Evolutionary conservation across 2,113 vertebrate genomes (phyloP).

Genomic region (Syrmaticus mikado): DNA sequence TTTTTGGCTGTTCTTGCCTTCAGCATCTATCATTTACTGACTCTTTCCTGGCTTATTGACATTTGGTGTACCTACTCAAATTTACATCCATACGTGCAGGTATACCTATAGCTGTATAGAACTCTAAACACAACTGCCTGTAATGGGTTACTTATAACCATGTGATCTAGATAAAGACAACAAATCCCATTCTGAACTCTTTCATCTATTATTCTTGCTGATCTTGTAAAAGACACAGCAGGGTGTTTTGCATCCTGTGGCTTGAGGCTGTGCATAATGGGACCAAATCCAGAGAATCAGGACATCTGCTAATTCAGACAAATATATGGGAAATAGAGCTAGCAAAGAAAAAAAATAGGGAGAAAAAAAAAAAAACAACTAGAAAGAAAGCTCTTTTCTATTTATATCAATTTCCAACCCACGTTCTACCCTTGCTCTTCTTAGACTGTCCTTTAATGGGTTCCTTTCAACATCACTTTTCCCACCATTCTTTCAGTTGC

Average conservation of each 20-base stretch:
- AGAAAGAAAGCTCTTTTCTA: neutral
- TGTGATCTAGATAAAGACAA: neutral
- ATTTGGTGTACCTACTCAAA: neutral
- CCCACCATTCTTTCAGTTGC: neutral
- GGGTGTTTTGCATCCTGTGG: conserved; percentile 7
- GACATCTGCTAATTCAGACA: conserved; percentile 65
- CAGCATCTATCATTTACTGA: neutral
- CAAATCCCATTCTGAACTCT: neutral
- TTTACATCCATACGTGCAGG: neutral
- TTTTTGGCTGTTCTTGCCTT: neutral
- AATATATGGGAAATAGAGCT: conserved; percentile 27
- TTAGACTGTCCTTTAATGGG: neutral
- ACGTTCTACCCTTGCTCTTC: neutral
- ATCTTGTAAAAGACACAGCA: conserved; percentile 37
- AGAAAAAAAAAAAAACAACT: neutral
- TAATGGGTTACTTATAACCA: neutral
- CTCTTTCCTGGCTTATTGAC: neutral
- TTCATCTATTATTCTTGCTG: conserved; percentile 20
- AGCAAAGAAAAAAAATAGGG: neutral
- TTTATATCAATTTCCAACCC: conserved; percentile 33
- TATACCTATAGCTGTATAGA: neutral
- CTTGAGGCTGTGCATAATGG: conserved; percentile 37
- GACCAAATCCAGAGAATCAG: conserved; percentile 54
- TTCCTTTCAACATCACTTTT: neutral
- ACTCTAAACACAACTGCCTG: neutral